These are phyloP conservation scores for Atractosteus spatula DNA, from an alignment of 2,113 vertebrate species.

Conservation along the genomic window DNA sequence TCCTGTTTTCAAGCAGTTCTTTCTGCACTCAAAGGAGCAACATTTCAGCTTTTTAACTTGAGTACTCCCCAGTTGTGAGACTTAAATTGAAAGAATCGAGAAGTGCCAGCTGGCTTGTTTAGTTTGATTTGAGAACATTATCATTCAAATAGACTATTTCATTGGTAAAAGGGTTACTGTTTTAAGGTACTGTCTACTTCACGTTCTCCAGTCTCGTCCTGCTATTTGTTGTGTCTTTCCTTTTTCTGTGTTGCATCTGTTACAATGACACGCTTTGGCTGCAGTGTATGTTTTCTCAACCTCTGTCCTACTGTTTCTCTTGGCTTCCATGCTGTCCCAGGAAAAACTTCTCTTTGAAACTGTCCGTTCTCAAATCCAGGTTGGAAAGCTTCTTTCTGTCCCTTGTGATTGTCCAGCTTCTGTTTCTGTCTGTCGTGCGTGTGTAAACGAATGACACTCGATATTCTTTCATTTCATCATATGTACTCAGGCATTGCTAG, in stretches of 20 bases:
- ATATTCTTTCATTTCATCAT: too few relatives aligned
- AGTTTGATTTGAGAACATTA: too few relatives aligned
- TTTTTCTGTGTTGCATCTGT: neutral
- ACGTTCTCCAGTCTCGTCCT: too few relatives aligned
- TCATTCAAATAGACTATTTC: too few relatives aligned
- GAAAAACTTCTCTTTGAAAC: conserved; percentile 89
- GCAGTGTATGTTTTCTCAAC: conserved; percentile 25
- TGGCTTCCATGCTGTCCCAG: conserved; percentile 73
- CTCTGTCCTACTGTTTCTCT: conserved; percentile 55
- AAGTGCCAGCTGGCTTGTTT: too few relatives aligned
- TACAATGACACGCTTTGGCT: neutral
- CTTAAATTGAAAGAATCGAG: too few relatives aligned
- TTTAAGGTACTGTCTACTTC: too few relatives aligned
- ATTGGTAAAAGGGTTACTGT: too few relatives aligned
- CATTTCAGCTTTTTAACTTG: too few relatives aligned
- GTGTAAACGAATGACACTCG: conserved; percentile 14
- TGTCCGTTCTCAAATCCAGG: conserved; percentile 84
- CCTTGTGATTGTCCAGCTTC: neutral
- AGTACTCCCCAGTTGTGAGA: too few relatives aligned
- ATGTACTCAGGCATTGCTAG: neutral
- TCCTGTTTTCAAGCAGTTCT: too few relatives aligned
- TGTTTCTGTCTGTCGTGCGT: conserved; percentile 51
- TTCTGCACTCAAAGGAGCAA: too few relatives aligned
- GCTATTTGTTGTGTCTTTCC: neutral
- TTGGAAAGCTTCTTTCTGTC: conserved; percentile 60